Evolutionary conservation across 2,113 vertebrate genomes (phyloP), one percentile per base, ranked within the genome.

Genomic region (Herpailurus yagouaroundi): DNA sequence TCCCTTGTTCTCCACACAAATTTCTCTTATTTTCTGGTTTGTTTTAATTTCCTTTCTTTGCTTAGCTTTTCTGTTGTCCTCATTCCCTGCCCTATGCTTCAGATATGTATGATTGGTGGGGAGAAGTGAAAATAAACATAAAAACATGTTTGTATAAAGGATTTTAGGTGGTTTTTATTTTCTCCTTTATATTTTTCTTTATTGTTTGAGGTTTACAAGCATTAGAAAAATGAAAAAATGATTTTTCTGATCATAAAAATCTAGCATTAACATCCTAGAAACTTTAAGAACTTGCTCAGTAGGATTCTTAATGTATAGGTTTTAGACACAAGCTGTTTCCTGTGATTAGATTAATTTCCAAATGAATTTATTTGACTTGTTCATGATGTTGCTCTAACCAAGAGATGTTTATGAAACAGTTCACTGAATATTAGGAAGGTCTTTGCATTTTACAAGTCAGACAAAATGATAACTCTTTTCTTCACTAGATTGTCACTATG

Each of bases 341-440:
- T 21, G 11, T 38, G 27, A 76, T 60, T 69, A 73, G 25, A 81
- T 96, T 80, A 77, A 85, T 92, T 92, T 96, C 92, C 73, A 89
- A 82, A 13, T 41, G 10, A 66, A 66, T 73, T 95, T 7, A 27
- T 41, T 94, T 81, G 19, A 60, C 29, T 89, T 94, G 14, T 41
- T 95, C 7, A 71, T 71, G 29, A 60, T 52, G 7, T 77, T 89
- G 12, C 29, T 89, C 31, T 94, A 95, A 41, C 68, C 83, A 92
- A 19, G 14, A 77, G 48, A 77, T 55, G 33, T 69, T 82, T 79
- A 21, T 68, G 11, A 80, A 52, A 79, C n/a, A 83, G 48, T 66
- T 92, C n/a, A 63, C 25, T 87, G 68, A 71, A 63, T 94, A 87
- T 96, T 91, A 91, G 60, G 10, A 83, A 94, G 25, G 14, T 45